phyloP scores from a whole-genome alignment of 2,113 vertebrate species.

The Apodemus speciosus region DNA sequence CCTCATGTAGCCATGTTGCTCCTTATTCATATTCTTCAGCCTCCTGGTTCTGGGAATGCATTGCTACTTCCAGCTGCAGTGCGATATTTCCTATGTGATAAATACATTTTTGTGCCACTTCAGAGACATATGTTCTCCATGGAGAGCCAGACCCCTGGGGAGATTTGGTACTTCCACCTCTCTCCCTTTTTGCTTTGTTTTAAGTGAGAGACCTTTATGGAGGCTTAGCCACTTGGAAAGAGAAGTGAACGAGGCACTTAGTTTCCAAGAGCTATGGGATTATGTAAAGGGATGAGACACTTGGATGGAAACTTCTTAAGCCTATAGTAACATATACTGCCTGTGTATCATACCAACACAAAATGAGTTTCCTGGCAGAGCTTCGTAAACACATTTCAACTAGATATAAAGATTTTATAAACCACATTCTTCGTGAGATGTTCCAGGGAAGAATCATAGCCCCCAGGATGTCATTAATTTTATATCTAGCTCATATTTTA shows the following conservation, averaged over 20 bases:
- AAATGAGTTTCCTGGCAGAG: constrained; percentile 49
- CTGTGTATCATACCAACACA: background rate
- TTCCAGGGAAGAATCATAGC: constrained; percentile 71
- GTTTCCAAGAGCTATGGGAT: constrained; percentile 23
- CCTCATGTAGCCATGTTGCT: background rate
- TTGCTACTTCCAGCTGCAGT: no score
- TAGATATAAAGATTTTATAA: constrained; percentile 75
- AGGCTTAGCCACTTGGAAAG: background rate
- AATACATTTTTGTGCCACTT: background rate
- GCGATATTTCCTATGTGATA: background rate
- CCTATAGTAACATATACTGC: background rate
- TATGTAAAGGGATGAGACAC: background rate
- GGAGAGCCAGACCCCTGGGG: background rate
- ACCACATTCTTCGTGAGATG: constrained; percentile 74
- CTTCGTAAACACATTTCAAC: constrained; percentile 58
- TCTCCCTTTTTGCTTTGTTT: no score
- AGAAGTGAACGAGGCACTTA: background rate
- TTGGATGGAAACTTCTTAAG: background rate
- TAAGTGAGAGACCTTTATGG: background rate
- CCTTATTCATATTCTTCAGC: background rate
- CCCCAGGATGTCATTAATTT: constrained; percentile 84
- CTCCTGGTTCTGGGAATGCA: background rate
- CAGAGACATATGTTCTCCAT: background rate
- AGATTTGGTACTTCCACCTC: background rate
- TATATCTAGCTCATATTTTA: constrained; percentile 76